Evolutionary conservation across 2,113 vertebrate species (phyloP).

Genomic region (Carassius gibelio): DNA sequence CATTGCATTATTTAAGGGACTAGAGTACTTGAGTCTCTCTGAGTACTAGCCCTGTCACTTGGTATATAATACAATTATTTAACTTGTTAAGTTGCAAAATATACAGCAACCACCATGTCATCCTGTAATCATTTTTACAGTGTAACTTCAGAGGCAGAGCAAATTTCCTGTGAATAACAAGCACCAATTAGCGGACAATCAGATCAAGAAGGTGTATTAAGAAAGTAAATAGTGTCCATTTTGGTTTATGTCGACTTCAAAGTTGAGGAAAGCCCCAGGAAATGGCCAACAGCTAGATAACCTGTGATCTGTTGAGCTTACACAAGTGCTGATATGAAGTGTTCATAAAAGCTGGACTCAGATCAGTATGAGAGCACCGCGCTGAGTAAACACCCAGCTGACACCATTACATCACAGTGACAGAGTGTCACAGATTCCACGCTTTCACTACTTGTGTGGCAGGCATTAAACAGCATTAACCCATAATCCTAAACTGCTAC

Average conservation of each 20-base stretch:
- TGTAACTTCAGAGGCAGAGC: not conserved
- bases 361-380: constrained; percentile 24
- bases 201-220: not conserved
- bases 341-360: not conserved
- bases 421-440: constrained; percentile 37
- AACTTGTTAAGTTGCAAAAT: not conserved
- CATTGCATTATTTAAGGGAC: not conserved
- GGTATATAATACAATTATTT: not conserved
- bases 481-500: constrained; percentile 67
- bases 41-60: not conserved
- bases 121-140: not conserved
- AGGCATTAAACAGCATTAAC: constrained; percentile 56
- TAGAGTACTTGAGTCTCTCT: not conserved
- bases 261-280: not conserved
- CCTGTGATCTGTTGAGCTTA: constrained; percentile 8
- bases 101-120: not conserved
- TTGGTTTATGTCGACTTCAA: not conserved
- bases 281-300: constrained; percentile 11
- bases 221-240: not conserved
- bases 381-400: constrained; percentile 39
- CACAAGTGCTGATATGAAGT: not conserved
- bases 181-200: not conserved
- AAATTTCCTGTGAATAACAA: not conserved
- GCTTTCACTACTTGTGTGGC: constrained; percentile 54
- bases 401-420: constrained; percentile 28